Conservation (phyloP, 1,140 invertebrate species). For the Trissolcus basalis region DNA sequence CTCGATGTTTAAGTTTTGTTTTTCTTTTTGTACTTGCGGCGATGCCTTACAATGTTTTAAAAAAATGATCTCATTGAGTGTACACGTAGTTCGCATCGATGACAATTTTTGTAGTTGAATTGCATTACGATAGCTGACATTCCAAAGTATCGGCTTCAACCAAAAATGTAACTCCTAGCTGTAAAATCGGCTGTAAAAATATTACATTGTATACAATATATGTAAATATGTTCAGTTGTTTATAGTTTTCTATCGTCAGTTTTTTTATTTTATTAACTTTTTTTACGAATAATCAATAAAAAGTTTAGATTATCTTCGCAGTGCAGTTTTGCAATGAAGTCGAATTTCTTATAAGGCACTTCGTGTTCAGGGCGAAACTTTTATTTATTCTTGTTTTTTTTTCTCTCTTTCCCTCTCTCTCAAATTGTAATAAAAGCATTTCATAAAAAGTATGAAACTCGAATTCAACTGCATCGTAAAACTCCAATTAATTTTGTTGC, state of each 20-base stretch:
- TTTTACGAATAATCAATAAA: slow-evolving; percentile 37
- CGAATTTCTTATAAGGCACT: slow-evolving; percentile 32
- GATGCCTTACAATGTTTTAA: slow-evolving; percentile 27
- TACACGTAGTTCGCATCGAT: not conserved
- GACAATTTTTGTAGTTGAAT: slow-evolving; percentile 2
- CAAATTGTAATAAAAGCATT: too few species aligned
- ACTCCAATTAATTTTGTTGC: slow-evolving; percentile 36
- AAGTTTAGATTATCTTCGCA: slow-evolving; percentile 15
- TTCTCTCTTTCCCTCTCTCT: too few species aligned
- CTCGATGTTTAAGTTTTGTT: slow-evolving; percentile 21
- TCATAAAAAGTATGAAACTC: not conserved
- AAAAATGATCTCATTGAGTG: slow-evolving; percentile 30
- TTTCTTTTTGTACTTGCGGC: slow-evolving; percentile 27
- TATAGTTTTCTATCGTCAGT: slow-evolving; percentile 1
- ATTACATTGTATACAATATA: slow-evolving; percentile 31
- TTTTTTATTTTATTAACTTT: slow-evolving; percentile 24
- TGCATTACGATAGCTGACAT: slow-evolving; percentile 10
- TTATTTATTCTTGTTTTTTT: not conserved
- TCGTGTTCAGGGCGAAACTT: not conserved
- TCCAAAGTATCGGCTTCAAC: slow-evolving; percentile 38
- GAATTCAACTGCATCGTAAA: slow-evolving; percentile 28
- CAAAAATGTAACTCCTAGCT: slow-evolving; percentile 38
- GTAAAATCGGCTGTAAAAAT: slow-evolving; percentile 21
- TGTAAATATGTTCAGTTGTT: slow-evolving; percentile 29
- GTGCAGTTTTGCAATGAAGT: slow-evolving; percentile 16